These are phyloP conservation scores for Diachrysia chrysitis DNA, from an alignment of 2,888 invertebrate species.

Conservation along the genomic window DNA sequence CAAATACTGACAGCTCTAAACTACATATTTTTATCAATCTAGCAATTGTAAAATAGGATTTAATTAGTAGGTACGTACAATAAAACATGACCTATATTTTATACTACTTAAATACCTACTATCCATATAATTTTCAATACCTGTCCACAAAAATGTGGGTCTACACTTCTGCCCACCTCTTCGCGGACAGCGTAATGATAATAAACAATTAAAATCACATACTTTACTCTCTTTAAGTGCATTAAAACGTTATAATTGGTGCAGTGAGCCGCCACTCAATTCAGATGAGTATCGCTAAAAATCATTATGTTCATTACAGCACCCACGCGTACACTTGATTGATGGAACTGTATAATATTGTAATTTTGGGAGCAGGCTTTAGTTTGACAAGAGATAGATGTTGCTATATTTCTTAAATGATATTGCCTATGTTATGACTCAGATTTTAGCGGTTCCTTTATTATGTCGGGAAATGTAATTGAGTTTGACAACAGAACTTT, in stretches of 20 bases:
- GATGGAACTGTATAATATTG: constrained; percentile 47
- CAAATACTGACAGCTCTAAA: too few relatives aligned
- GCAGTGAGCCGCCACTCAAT: constrained; percentile 27
- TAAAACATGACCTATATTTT: too few relatives aligned
- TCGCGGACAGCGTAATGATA: too few relatives aligned
- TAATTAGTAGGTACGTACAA: too few relatives aligned
- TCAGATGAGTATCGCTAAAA: constrained; percentile 54
- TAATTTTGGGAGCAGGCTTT: constrained; percentile 35
- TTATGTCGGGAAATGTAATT: not conserved
- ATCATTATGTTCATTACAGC: constrained; percentile 34
- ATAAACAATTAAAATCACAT: too few relatives aligned
- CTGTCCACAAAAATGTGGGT: too few relatives aligned
- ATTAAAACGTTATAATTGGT: constrained; percentile 34
- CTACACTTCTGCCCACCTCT: too few relatives aligned
- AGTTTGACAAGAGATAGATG: constrained; percentile 35
- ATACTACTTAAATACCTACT: too few relatives aligned
- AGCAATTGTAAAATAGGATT: too few relatives aligned
- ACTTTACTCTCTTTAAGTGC: constrained; percentile 24
- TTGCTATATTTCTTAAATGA: not conserved
- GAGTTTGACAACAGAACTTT: not conserved
- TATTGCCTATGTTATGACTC: not conserved
- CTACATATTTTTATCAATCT: too few relatives aligned
- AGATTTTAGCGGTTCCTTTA: not conserved
- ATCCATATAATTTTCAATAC: too few relatives aligned
- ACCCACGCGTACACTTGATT: constrained; percentile 53